Evolutionary conservation across 1,140 invertebrate species (phyloP).

Genomic region (Bemisia tabaci): DNA sequence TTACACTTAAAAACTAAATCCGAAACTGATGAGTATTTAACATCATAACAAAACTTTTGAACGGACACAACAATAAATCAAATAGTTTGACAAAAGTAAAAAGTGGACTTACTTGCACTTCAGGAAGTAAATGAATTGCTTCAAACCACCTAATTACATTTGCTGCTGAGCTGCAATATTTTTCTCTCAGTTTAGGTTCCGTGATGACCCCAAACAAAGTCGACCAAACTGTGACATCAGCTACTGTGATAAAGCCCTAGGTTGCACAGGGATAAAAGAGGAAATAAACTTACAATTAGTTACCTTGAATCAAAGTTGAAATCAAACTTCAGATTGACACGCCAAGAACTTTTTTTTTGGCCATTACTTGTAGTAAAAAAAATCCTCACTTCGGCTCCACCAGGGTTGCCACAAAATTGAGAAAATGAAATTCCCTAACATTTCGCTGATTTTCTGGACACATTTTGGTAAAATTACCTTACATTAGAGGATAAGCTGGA

Average conservation of each 20-base stretch:
- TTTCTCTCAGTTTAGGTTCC: constrained; percentile 20
- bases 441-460: no score
- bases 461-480: no score
- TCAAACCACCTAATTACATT: constrained; percentile 29
- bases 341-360: constrained; percentile 5
- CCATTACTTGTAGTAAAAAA: constrained; percentile 9
- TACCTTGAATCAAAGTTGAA: no score
- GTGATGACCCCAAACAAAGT: constrained; percentile 27
- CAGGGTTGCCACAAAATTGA: no score
- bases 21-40: no score
- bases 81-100: no score
- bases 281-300: constrained; percentile 1
- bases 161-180: constrained; percentile 18
- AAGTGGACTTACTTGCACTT: constrained; percentile 26
- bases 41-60: no score
- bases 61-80: no score
- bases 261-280: constrained; percentile 11
- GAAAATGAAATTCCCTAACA: no score
- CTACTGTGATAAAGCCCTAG: constrained; percentile 22
- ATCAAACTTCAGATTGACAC: neutral
- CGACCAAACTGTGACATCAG: constrained; percentile 29
- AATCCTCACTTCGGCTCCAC: constrained; percentile 15
- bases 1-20: no score
- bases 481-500: no score
- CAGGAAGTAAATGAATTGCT: constrained; percentile 17